Base-by-base conservation (phyloP, 2,113 vertebrate species). In the Morone chrysops region DNA sequence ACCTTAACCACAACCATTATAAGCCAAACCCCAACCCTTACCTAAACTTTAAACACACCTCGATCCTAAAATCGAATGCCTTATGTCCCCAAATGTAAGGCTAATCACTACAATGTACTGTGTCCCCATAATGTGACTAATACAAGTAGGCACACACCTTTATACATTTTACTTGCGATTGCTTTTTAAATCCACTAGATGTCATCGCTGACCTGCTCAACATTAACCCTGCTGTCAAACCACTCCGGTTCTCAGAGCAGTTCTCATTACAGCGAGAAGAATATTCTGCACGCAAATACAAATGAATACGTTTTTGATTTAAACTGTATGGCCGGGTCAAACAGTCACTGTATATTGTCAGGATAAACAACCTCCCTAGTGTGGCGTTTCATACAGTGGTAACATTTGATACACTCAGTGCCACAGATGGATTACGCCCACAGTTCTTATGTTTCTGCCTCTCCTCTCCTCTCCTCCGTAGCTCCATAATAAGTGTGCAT, bases 401-500 rank as follows among this genome's bases (percentile, higher is more conserved):
- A 36, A 22, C 47, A 51, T 48, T 78, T 48, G 56, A 78, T 56
- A 1, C 1, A 40, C 60, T 51, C 57, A 59, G 65, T n/a, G 45
- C 57, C 75, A 67, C 89, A 90, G 89, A 90, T 88, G 82, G 83
- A 81, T 47, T 9, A 60, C 83, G 47, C 83, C 83, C 73, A 82
- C 87, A 38, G 8, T 66, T 86, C 86, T 80, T 76, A 70, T 87
- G 86, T 68, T 69, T 87, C 10, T 75, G 50, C 70, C 87, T 57
- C 74, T 76, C 31, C 31, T 31, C 31, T 31, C 31, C 31, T 31
- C 31, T 31, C 2, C 31, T 31, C 31, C 65, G 63, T 82, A 99
- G 98, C 94, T 99, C 60, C 98, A 99, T 92, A 99, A 99, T 86
- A 99, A 99, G 87, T 99, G 98, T 95, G 97, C 96, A 45, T 98